A percentile compares a stretch with the other conserved stretches of the same genome.
phyloP scores from a whole-genome alignment of 92 coral and sea anemone genomes.

The Epizoanthus illoricatus region DNA sequence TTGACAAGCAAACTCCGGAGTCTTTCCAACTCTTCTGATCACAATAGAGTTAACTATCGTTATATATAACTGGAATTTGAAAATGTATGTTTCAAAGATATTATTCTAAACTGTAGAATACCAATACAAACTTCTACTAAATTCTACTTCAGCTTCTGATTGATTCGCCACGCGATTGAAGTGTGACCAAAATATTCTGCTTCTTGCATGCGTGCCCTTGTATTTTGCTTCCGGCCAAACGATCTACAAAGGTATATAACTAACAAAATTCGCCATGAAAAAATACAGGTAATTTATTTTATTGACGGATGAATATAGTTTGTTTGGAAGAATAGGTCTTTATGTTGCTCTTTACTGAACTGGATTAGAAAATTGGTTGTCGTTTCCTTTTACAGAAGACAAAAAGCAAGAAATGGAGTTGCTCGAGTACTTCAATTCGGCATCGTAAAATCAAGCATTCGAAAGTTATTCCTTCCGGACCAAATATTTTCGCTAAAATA shows the following conservation, averaged over 20 bases:
- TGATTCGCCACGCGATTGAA: neutral
- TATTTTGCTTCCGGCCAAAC: constrained; percentile 13
- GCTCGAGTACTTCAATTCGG: neutral
- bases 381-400: neutral
- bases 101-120: no score
- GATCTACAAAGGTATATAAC: neutral
- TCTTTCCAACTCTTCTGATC: no score
- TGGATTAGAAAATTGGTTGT: neutral
- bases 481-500: no score
- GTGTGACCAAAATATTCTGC: no score
- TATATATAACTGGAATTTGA: no score
- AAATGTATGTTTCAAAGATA: no score
- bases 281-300: neutral
- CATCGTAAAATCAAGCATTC: neutral
- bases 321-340: neutral
- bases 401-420: neutral
- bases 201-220: neutral
- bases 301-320: neutral
- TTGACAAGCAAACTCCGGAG: no score
- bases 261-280: neutral
- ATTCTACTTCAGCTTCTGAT: neutral
- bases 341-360: neutral
- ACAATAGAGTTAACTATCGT: no score
- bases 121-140: neutral
- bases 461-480: neutral